Conservation (phyloP, 1,140 invertebrate species). For the Arion vulgaris region DNA sequence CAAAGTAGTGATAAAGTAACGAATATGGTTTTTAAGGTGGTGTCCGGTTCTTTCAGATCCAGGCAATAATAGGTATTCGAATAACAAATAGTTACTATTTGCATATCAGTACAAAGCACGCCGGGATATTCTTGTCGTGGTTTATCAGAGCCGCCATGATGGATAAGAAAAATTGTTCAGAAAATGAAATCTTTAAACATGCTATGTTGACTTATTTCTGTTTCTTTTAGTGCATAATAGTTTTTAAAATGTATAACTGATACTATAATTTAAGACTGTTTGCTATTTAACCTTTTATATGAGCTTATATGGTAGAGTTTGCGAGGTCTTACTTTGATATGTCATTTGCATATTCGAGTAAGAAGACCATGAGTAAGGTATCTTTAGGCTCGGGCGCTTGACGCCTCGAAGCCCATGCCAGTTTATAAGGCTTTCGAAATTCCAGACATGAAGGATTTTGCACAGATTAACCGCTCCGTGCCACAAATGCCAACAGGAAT, state of each 20-base stretch:
- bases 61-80: too few relatives aligned
- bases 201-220: conserved; percentile 41
- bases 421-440: conserved; percentile 97
- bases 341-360: conserved; percentile 70
- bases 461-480: conserved; percentile 97
- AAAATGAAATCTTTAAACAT: conserved; percentile 55
- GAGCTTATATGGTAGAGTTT: conserved; percentile 43
- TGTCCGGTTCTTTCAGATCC: too few relatives aligned
- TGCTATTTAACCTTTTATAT: conserved; percentile 43
- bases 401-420: conserved; percentile 97
- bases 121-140: conserved; percentile 63
- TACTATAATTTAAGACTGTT: conserved; percentile 34
- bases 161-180: conserved; percentile 60
- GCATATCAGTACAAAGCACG: too few relatives aligned
- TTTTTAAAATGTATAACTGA: conserved; percentile 45
- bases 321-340: conserved; percentile 55
- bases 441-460: conserved; percentile 96
- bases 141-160: conserved; percentile 70
- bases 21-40: too few relatives aligned
- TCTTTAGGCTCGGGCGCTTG: conserved; percentile 98
- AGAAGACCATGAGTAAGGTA: conserved; percentile 82
- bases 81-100: too few relatives aligned
- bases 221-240: conserved; percentile 41
- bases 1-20: too few relatives aligned
- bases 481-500: conserved; percentile 99